Base-by-base conservation (phyloP, 1,140 invertebrate species). In the Saccostrea echinata region DNA sequence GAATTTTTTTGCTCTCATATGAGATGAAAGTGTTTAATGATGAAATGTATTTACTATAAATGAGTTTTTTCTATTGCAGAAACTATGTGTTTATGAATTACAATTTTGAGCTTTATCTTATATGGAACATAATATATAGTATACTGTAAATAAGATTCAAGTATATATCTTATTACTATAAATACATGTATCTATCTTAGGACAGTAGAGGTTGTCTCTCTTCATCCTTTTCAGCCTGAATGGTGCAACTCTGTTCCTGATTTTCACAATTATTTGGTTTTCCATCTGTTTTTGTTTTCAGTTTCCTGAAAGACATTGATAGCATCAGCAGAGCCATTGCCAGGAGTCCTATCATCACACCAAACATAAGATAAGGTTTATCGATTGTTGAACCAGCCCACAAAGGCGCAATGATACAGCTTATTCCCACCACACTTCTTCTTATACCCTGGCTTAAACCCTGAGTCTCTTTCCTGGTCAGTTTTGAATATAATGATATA, bases 381-480 rank as follows among this genome's bases (percentile, higher is more conserved):
- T 88, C 81, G 12, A 92, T 51, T 12, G 92, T 86, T 35, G 91
- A 91, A 1, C 91, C 91, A 13, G 91, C 90, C 93, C 93, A 94
- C 30, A 94, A 87, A 21, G 93, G 93, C 1, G 89, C 92, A 8
- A 93, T 53, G 13, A 94, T 93, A 16, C 91, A 91, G 18, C 89
- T 91, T 16, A 92, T 9, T 43, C 93, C 92, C 24, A 91, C 90
- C 12, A 93, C 86, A 52, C 88, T 91, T 71, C 93, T 88, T 53
- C 93, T 89, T 51, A 93, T 83, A 24, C 93, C 93, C 64, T 93
- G 93, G 87, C 93, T 93, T 21, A 94, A 84, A 68, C 93, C 93
- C 83, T 93, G 92, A 8, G 91, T 92, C 85, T 93, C 91, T 85
- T 88, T 90, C 12, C 89, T 87, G 18, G 91, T 91, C 21, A 94